Evolutionary conservation across 2,888 invertebrate species (phyloP), one percentile per base, ranked within the genome.

Genomic region (Cremastobaeus sp.): DNA sequence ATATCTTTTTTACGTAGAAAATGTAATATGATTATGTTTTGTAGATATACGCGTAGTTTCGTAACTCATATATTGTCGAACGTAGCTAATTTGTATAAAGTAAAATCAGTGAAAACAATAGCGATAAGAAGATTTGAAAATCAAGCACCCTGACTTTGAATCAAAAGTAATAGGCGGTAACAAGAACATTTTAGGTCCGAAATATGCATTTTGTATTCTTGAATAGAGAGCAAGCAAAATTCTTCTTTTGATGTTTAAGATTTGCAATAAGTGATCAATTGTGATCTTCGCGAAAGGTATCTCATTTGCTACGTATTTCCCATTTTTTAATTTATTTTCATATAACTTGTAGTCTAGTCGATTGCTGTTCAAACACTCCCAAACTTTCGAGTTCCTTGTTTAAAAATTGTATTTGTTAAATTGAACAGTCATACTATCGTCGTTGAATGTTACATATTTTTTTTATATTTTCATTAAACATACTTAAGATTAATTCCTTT

Each of bases 1-100:
- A 52, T 70, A 37, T 43, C 45, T 45, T 68, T 71, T 69, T 69
- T 59, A 64, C 34, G 48, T 69, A 69, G 50, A 20, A 39, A 54
- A 18, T 43, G n/a, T n/a, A n/a, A n/a, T n/a, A n/a, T n/a, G n/a
- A n/a, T n/a, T n/a, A 68, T 37, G 43, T 65, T 65, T 69, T 74
- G 74, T 74, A 74, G 69, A 74, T 74, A 74, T 64, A 74, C 39
- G 59, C 25, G 37, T 69, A 69, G 47, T 57, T 34, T 20, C 6
- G 55, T 70, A 66, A 74, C 64, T 74, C n/a, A n/a, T 62, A 66
- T 69, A 41, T 64, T 43, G 41, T 41, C 62, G 48, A 62, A 52
- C 9, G 41, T 68, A 73, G 43, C n/a, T 62, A 65, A 74, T 64
- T 64, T 60, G 69, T 68, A 62, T 43, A 21, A 43, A 50, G 20